Percentiles rank a stretch among this genome's conserved stretches.
Evolutionary conservation across 1,140 invertebrate genomes (phyloP).

Genomic region (Ganaspis sp.): DNA sequence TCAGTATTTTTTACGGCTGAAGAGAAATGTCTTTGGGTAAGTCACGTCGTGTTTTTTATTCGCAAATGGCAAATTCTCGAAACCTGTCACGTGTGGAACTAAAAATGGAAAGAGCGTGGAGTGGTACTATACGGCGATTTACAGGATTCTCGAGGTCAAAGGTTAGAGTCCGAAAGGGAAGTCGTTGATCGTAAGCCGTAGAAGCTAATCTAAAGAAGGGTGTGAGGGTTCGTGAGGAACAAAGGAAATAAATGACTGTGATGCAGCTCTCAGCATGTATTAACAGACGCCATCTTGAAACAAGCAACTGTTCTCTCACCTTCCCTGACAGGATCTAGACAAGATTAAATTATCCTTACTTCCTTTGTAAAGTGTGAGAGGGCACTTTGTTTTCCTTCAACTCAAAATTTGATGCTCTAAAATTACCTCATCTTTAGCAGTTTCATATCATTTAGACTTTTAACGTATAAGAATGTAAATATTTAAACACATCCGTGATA

Average conservation of each 20-base stretch:
- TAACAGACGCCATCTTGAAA: constrained; percentile 15
- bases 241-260: constrained; percentile 22
- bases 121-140: neutral
- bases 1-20: too few species aligned
- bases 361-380: neutral
- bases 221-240: neutral
- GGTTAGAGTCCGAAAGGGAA: constrained; percentile 11
- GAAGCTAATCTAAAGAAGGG: constrained; percentile 3
- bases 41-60: too few species aligned
- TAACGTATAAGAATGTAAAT: too few species aligned
- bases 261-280: constrained; percentile 2
- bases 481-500: too few species aligned
- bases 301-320: neutral
- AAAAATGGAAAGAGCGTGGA: neutral
- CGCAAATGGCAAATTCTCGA: neutral
- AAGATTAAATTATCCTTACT: constrained; percentile 18
- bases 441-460: too few species aligned
- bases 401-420: neutral
- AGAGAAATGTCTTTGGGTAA: too few species aligned
- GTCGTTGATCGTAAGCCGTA: neutral
- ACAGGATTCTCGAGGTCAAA: constrained; percentile 17
- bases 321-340: neutral
- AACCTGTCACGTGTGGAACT: constrained; percentile 5
- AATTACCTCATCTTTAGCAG: neutral
- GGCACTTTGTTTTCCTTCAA: neutral